These are phyloP conservation scores for Drosophila miranda DNA, from an alignment of 1,140 invertebrate species.

Conservation along the genomic window DNA sequence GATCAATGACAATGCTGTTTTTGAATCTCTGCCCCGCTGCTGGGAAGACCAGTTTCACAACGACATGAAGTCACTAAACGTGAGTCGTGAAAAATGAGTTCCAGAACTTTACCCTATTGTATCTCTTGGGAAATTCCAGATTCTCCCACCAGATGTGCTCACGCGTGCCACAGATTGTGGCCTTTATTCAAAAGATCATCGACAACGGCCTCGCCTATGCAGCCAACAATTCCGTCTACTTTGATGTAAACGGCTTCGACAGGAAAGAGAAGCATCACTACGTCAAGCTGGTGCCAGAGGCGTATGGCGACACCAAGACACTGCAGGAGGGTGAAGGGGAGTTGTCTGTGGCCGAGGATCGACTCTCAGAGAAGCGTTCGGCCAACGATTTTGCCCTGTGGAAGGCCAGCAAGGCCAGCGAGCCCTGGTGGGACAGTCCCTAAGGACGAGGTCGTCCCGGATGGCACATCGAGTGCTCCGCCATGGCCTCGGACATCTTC, in stretches of 20 bases:
- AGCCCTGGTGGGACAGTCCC: conserved; percentile 98
- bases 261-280: conserved; percentile 94
- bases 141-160: conserved; percentile 94
- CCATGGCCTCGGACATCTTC: conserved; percentile 97
- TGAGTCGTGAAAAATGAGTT: conserved; percentile 83
- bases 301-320: conserved; percentile 95
- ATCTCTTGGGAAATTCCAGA: conserved; percentile 83
- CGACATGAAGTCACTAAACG: conserved; percentile 98
- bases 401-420: conserved; percentile 98
- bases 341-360: conserved; percentile 86
- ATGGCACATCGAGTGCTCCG: conserved; percentile 99
- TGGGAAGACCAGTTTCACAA: conserved; percentile 98
- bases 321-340: conserved; percentile 98
- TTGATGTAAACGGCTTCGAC: conserved; percentile 96
- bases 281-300: conserved; percentile 98
- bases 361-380: conserved; percentile 94
- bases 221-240: conserved; percentile 98
- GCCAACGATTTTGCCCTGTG: conserved; percentile 98
- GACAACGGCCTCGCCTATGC: conserved; percentile 94
- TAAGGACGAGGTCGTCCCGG: conserved; percentile 97
- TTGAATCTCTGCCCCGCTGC: conserved; percentile 91
- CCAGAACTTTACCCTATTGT: not conserved
- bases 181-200: conserved; percentile 96
- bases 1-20: conserved; percentile 96
- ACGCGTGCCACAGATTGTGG: conserved; percentile 97